Conservation (phyloP, 2,888 invertebrate species). For the Latheticus oryzae region DNA sequence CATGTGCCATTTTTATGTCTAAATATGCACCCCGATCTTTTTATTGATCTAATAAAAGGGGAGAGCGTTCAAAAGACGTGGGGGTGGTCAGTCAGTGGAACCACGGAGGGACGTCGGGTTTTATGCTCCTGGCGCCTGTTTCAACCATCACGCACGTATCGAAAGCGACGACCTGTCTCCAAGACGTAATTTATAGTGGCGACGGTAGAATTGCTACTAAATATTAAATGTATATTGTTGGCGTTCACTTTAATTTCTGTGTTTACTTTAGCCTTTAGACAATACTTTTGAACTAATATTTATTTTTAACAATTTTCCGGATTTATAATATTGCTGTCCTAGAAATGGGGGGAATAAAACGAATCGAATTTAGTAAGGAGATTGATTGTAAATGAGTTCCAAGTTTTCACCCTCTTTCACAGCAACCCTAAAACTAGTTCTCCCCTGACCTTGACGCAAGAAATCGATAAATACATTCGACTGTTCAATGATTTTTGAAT, state of each 20-base stretch:
- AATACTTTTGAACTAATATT: too few relatives aligned
- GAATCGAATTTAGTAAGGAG: too few relatives aligned
- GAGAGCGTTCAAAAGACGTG: constrained; percentile 47
- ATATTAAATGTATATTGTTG: constrained; percentile 12
- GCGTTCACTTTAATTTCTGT: not conserved
- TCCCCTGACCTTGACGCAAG: constrained; percentile 38
- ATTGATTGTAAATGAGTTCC: constrained; percentile 38
- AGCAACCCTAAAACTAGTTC: constrained; percentile 38
- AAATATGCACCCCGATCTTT: constrained; percentile 46
- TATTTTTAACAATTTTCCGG: too few relatives aligned
- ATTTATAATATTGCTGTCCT: too few relatives aligned
- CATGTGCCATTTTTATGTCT: constrained; percentile 41
- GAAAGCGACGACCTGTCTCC: constrained; percentile 30
- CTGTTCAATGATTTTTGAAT: too few relatives aligned
- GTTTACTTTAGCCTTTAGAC: too few relatives aligned
- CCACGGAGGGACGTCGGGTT: constrained; percentile 42
- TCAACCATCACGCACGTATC: constrained; percentile 28
- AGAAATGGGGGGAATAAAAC: too few relatives aligned
- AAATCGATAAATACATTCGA: constrained; percentile 28
- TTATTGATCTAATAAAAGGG: constrained; percentile 52
- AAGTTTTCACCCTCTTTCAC: constrained; percentile 33
- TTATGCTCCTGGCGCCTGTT: constrained; percentile 34
- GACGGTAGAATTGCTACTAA: constrained; percentile 13
- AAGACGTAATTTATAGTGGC: constrained; percentile 30
- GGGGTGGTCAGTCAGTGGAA: constrained; percentile 57